Conservation (phyloP, 2,888 invertebrate genomes). For the Drosophila hamatofila region DNA sequence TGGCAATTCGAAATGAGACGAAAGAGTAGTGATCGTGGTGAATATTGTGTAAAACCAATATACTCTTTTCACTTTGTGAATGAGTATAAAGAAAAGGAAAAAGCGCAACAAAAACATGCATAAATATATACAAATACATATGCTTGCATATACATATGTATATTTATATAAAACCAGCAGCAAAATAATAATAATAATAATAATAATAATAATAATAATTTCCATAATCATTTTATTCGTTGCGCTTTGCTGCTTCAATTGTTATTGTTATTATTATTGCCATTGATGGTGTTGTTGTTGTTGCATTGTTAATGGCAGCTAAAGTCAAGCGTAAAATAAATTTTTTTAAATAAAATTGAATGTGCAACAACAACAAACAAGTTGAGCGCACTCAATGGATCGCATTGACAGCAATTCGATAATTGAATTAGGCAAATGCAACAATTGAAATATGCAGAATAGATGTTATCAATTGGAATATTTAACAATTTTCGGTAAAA, state of each 20-base stretch:
- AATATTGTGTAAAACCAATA: neutral
- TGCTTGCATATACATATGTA: neutral
- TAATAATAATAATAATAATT: slow-evolving; percentile 20
- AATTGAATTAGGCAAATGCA: slow-evolving; percentile 26
- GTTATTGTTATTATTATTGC: neutral
- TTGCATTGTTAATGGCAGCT: slow-evolving; percentile 37
- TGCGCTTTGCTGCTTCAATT: neutral
- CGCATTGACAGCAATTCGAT: slow-evolving; percentile 43
- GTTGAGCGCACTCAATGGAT: slow-evolving; percentile 55
- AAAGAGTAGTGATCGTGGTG: too few relatives aligned
- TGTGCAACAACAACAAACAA: slow-evolving; percentile 22
- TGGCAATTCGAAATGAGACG: too few relatives aligned
- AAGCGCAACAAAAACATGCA: neutral
- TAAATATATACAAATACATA: neutral
- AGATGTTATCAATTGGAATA: too few relatives aligned
- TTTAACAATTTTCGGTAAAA: too few relatives aligned
- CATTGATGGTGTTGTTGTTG: neutral
- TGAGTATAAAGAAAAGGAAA: neutral
- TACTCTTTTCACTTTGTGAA: neutral
- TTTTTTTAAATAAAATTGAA: neutral
- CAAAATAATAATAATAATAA: slow-evolving; percentile 14
- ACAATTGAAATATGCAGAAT: slow-evolving; percentile 1
- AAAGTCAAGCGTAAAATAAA: slow-evolving; percentile 35
- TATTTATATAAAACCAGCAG: neutral
- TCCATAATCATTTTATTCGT: slow-evolving; percentile 5